Percentiles rank a stretch among this genome's conserved stretches.
These are phyloP conservation scores for Zophobas atratus DNA, from an alignment of 1,140 invertebrate genomes.

Conservation along the genomic window DNA sequence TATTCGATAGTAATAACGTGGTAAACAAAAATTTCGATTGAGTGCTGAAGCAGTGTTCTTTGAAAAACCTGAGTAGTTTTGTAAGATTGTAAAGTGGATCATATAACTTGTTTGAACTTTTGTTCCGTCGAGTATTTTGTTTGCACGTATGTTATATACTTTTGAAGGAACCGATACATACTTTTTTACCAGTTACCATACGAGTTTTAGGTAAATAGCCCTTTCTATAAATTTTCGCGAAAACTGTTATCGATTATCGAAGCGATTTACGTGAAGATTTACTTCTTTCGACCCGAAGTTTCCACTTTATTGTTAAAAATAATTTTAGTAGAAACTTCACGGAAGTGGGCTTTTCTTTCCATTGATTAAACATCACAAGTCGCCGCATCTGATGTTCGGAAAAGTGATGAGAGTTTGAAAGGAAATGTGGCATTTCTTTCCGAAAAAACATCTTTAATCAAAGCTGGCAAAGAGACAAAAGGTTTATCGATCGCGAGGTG, in stretches of 20 bases:
- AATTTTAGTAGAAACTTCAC: not conserved
- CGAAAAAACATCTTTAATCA: conserved; percentile 26
- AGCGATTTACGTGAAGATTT: too few relatives aligned
- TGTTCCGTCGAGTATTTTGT: not conserved
- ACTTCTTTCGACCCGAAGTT: not conserved
- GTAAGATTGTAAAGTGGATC: not conserved
- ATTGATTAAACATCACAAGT: conserved; percentile 23
- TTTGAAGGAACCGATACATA: too few relatives aligned
- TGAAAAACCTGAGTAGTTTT: not conserved
- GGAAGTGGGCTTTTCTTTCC: not conserved
- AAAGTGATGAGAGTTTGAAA: conserved; percentile 33
- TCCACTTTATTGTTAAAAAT: not conserved
- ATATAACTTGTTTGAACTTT: not conserved
- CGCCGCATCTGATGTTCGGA: not conserved
- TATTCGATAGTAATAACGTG: not conserved
- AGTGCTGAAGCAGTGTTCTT: not conserved
- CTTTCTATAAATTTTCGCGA: conserved; percentile 6
- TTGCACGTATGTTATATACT: not conserved
- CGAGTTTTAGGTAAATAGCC: too few relatives aligned
- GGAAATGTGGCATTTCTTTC: conserved; percentile 16
- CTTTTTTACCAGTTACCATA: too few relatives aligned
- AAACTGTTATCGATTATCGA: conserved; percentile 23
- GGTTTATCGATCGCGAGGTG: conserved; percentile 15
- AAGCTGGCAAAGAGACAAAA: conserved; percentile 17
- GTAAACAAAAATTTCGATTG: conserved; percentile 15